Conservation (phyloP, 35 echinoderm and acorn worm species). For the Holothuria glaberrima region DNA sequence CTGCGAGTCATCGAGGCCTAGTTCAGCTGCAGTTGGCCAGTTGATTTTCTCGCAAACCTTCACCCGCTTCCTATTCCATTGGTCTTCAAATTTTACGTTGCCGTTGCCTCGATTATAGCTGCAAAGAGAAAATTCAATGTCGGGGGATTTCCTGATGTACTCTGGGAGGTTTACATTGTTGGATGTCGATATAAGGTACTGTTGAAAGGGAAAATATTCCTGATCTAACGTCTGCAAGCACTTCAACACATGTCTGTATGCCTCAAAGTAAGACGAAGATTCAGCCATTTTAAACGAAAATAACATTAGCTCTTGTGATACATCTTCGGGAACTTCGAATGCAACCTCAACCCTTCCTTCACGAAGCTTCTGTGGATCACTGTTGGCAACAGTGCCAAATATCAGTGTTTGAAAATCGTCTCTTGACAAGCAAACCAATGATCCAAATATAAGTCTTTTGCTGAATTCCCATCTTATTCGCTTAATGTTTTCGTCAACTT, state of each 20-base stretch:
- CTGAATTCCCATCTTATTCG: constrained; percentile 59
- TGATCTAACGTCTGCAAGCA: constrained; percentile 53
- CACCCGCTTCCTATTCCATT: background rate
- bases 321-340: background rate
- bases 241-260: constrained; percentile 75
- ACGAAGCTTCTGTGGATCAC: constrained; percentile 41
- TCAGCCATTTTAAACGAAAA: constrained; percentile 73
- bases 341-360: constrained; percentile 46
- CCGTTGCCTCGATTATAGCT: background rate
- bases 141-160: constrained; percentile 23
- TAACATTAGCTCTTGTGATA: constrained; percentile 21
- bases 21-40: constrained; percentile 67
- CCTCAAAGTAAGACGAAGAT: constrained; percentile 77
- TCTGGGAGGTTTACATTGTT: background rate
- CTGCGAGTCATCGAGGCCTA: constrained; percentile 71
- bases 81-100: background rate
- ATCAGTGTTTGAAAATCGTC: constrained; percentile 76
- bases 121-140: constrained; percentile 31
- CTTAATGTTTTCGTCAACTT: constrained; percentile 19
- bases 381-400: constrained; percentile 72
- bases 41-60: background rate
- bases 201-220: constrained; percentile 58
- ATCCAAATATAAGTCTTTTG: constrained; percentile 73
- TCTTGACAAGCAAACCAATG: constrained; percentile 79
- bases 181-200: constrained; percentile 57